Conservation (phyloP, 1,140 invertebrate species). For the Anastatus disparis region DNA sequence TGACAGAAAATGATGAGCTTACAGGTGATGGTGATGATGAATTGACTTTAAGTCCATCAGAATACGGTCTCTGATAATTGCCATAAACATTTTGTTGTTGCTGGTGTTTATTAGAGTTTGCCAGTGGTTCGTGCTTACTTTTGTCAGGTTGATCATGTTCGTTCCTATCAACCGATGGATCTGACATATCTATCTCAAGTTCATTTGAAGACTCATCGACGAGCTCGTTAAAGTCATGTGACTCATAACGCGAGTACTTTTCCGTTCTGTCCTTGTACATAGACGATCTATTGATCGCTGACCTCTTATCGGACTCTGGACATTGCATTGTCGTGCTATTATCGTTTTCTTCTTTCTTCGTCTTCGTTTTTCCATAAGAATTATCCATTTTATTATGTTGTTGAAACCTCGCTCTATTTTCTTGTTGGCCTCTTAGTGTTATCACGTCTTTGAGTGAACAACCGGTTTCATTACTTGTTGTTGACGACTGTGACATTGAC, state of each 20-base stretch:
- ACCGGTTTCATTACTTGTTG: slow-evolving; percentile 71
- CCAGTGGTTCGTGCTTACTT: slow-evolving; percentile 45
- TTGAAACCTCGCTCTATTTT: slow-evolving; percentile 53
- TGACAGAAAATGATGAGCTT: slow-evolving; percentile 72
- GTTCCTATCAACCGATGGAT: slow-evolving; percentile 66
- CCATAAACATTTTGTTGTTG: slow-evolving; percentile 48
- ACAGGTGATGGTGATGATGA: slow-evolving; percentile 57
- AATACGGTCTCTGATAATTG: slow-evolving; percentile 59
- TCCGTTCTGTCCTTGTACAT: slow-evolving; percentile 55
- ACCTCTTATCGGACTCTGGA: slow-evolving; percentile 48
- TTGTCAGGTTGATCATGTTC: slow-evolving; percentile 49
- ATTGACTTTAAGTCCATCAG: slow-evolving; percentile 54
- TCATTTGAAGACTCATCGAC: slow-evolving; percentile 84
- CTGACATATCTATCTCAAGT: slow-evolving; percentile 82
- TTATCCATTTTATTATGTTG: slow-evolving; percentile 47
- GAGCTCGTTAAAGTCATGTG: slow-evolving; percentile 81
- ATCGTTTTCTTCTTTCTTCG: slow-evolving; percentile 48
- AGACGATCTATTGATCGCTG: slow-evolving; percentile 44
- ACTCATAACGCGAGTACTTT: slow-evolving; percentile 72
- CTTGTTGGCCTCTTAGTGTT: slow-evolving; percentile 71
- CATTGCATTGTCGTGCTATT: slow-evolving; percentile 50
- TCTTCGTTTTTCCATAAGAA: slow-evolving; percentile 50
- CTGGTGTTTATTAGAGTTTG: slow-evolving; percentile 39
- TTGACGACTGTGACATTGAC: slow-evolving; percentile 70
- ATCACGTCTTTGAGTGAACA: slow-evolving; percentile 75